A percentile compares a stretch with the other conserved stretches of the same genome.
Evolutionary conservation across 1,140 invertebrate genomes (phyloP).

Genomic region (Elysia chlorotica): DNA sequence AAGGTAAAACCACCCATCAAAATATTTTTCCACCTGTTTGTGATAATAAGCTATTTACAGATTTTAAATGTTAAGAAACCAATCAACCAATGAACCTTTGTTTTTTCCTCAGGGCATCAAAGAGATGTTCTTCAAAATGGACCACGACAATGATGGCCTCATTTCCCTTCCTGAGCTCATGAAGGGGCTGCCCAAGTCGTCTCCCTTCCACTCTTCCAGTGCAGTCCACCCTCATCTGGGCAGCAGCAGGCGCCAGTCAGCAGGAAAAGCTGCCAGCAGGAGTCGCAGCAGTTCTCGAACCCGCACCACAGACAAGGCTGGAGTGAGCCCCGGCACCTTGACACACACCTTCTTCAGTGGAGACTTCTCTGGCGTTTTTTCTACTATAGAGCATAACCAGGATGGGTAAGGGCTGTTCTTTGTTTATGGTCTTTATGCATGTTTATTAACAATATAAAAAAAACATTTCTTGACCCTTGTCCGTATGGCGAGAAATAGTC

Average conservation of each 20-base stretch:
- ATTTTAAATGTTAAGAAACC: too few relatives aligned
- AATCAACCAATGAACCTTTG: too few relatives aligned
- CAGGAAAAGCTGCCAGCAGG: neutral
- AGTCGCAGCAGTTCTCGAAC: neutral
- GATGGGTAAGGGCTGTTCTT: slow-evolving; percentile 6
- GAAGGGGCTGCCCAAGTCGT: slow-evolving; percentile 56
- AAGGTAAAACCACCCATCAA: too few relatives aligned
- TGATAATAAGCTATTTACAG: too few relatives aligned
- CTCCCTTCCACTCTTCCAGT: neutral
- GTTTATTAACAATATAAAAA: too few relatives aligned
- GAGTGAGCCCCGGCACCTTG: neutral
- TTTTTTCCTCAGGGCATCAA: slow-evolving; percentile 64
- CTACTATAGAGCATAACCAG: neutral
- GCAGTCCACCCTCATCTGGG: neutral
- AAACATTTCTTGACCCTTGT: too few relatives aligned
- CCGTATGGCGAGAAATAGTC: too few relatives aligned
- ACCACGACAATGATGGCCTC: slow-evolving; percentile 70
- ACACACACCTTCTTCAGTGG: neutral
- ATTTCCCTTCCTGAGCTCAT: slow-evolving; percentile 74
- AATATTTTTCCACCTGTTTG: too few relatives aligned
- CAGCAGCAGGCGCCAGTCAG: neutral
- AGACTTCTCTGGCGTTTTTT: neutral
- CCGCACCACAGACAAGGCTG: neutral
- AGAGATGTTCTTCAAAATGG: slow-evolving; percentile 73
- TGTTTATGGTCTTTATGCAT: neutral